phyloP scores from a whole-genome alignment of 1,140 invertebrate species.

The Halesus radiatus region DNA sequence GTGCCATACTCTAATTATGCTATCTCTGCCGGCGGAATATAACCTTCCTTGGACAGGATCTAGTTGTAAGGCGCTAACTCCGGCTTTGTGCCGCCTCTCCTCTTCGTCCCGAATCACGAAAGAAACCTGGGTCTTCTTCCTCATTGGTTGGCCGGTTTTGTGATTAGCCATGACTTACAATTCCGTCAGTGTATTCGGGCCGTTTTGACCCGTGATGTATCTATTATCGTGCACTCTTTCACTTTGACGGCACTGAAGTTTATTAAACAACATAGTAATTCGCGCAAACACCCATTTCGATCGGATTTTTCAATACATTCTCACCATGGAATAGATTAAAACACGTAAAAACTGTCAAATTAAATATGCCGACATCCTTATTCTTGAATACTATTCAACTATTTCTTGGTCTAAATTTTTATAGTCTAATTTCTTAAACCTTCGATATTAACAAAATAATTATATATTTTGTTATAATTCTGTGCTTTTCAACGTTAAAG shows the following conservation, averaged over 20 bases:
- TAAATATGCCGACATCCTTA: background rate
- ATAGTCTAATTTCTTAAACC: no score
- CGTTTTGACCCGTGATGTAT: background rate
- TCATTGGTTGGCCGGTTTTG: slow-evolving; percentile 60
- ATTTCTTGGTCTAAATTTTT: background rate
- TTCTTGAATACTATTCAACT: background rate
- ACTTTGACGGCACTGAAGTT: slow-evolving; percentile 6
- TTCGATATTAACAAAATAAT: no score
- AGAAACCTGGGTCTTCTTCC: slow-evolving; percentile 85
- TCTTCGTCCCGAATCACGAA: slow-evolving; percentile 98
- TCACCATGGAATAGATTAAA: slow-evolving; percentile 10
- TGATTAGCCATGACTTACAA: slow-evolving; percentile 50
- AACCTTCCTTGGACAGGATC: slow-evolving; percentile 89
- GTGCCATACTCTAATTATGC: slow-evolving; percentile 98
- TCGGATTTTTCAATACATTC: slow-evolving; percentile 1
- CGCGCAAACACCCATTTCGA: slow-evolving; percentile 17
- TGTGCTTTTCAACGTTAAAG: no score
- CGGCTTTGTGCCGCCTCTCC: slow-evolving; percentile 93
- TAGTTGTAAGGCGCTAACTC: slow-evolving; percentile 95
- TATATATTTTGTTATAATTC: no score
- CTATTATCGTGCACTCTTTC: background rate
- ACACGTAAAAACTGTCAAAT: slow-evolving; percentile 21
- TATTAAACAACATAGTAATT: slow-evolving; percentile 3
- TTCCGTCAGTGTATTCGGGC: background rate
- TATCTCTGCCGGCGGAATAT: slow-evolving; percentile 98